Percentiles rank a stretch among this genome's conserved stretches.
Conservation (phyloP, 2,888 invertebrate species). For the Leucophora obtusa region DNA sequence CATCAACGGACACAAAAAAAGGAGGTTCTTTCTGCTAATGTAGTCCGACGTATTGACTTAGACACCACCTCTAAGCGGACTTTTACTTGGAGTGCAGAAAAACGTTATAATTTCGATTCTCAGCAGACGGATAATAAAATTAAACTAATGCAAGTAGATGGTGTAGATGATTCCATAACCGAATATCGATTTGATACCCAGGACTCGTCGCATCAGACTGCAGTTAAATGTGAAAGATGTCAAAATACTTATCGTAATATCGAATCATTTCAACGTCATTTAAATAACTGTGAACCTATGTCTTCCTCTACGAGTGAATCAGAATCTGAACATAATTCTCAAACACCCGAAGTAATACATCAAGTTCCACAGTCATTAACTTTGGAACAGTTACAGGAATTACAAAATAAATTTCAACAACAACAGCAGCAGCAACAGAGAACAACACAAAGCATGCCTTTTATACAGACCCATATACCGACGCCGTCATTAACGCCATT, state of each 20-base stretch:
- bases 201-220: slow-evolving; percentile 79
- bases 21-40: slow-evolving; percentile 64
- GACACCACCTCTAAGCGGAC: slow-evolving; percentile 68
- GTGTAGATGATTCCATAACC: slow-evolving; percentile 84
- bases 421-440: slow-evolving; percentile 57
- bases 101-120: slow-evolving; percentile 71
- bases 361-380: slow-evolving; percentile 66
- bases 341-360: slow-evolving; percentile 76
- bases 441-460: slow-evolving; percentile 67
- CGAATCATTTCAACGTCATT: slow-evolving; percentile 88
- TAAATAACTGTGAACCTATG: slow-evolving; percentile 87
- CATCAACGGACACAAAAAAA: slow-evolving; percentile 68
- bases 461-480: slow-evolving; percentile 67
- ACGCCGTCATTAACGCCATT: slow-evolving; percentile 51
- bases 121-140: slow-evolving; percentile 69
- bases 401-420: slow-evolving; percentile 68
- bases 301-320: slow-evolving; percentile 89
- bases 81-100: slow-evolving; percentile 77
- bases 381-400: slow-evolving; percentile 66
- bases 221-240: slow-evolving; percentile 91
- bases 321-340: slow-evolving; percentile 79
- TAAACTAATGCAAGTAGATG: slow-evolving; percentile 84
- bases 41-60: slow-evolving; percentile 70
- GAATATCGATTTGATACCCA: slow-evolving; percentile 74
- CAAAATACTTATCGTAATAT: slow-evolving; percentile 91